Conservation (phyloP, 2,113 vertebrate species). For the Rattus norvegicus region GRCr8 NC_086031.1:74188001-74188500, state of each 20-base stretch:
- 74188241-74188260: neutral
- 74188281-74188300: neutral
- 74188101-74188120: neutral
- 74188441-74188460: neutral
- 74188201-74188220: neutral
- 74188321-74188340: constrained; percentile 1
- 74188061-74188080: neutral
- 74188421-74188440: neutral
- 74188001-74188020: constrained; percentile 50
- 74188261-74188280: constrained; percentile 7
- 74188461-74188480: neutral
- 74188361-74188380: constrained; percentile 13
- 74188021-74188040: constrained; percentile 30
- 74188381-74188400: neutral
- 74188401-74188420: neutral
- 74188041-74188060: neutral
- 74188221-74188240: neutral
- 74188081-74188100: neutral
- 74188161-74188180: neutral
- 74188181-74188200: neutral
- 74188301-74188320: neutral
- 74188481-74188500: neutral
- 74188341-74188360: neutral
- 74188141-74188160: neutral
- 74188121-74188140: neutral